Conservation (phyloP, 2,888 invertebrate species). For the Agrotis clavis region DNA sequence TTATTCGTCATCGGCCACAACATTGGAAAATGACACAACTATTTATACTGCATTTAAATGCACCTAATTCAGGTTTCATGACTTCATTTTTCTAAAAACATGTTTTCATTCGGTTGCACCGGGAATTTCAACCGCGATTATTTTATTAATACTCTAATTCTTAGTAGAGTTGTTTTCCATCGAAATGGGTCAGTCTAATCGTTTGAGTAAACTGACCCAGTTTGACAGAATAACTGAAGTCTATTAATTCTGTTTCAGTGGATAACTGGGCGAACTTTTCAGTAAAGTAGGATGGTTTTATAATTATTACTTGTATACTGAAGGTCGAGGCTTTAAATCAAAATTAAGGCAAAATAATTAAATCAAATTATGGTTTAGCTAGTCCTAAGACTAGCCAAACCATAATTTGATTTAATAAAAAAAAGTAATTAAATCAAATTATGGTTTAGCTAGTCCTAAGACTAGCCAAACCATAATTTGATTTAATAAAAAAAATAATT, state of each 20-base stretch:
- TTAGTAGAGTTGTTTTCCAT: constrained; percentile 1
- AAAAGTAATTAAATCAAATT: too few species aligned
- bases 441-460: too few species aligned
- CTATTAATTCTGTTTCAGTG: neutral
- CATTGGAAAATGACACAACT: neutral
- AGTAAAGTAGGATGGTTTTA: too few species aligned
- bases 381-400: too few species aligned
- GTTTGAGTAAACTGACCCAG: neutral
- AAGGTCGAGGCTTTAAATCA: too few species aligned
- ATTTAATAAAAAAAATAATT: too few species aligned
- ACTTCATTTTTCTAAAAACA: constrained; percentile 11
- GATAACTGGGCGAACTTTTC: too few species aligned
- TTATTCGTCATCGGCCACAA: neutral
- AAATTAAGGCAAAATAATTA: too few species aligned
- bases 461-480: too few species aligned
- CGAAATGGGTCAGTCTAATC: constrained; percentile 30
- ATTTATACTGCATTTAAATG: neutral
- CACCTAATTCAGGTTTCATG: constrained; percentile 5
- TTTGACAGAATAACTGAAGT: neutral
- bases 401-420: too few species aligned
- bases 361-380: too few species aligned
- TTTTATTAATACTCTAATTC: constrained; percentile 7
- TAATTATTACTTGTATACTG: too few species aligned
- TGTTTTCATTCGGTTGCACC: neutral
- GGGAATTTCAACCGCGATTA: constrained; percentile 16